Conservation (phyloP, 2,797 vertebrate genomes). For the Acanthornis magna region DNA sequence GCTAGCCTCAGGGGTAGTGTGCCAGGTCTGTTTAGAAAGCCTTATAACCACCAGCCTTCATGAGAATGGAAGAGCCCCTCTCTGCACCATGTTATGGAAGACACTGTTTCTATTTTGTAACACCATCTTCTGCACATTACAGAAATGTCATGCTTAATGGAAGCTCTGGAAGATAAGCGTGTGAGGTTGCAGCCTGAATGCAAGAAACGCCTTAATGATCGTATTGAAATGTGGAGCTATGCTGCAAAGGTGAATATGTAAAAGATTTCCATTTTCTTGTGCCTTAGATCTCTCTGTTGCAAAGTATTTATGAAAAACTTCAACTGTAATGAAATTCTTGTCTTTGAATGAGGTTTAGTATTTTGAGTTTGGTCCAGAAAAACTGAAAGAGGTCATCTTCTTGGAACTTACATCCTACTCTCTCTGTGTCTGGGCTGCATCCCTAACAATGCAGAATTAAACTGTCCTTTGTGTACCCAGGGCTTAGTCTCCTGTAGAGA, state of each 20-base stretch:
- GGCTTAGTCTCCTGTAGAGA: background rate
- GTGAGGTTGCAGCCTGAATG: slow-evolving; percentile 95
- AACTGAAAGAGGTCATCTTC: background rate
- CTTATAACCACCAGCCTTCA: background rate
- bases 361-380: background rate
- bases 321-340: background rate
- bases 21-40: background rate
- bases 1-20: background rate
- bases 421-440: background rate
- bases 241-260: slow-evolving; percentile 86
- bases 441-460: background rate
- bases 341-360: background rate
- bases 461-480: background rate
- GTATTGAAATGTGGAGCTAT: slow-evolving; percentile 98
- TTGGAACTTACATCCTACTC: background rate
- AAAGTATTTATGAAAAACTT: background rate
- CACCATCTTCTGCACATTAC: background rate
- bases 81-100: background rate
- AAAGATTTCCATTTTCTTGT: background rate
- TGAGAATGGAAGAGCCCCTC: background rate
- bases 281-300: background rate
- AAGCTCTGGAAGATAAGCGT: slow-evolving; percentile 92
- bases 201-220: slow-evolving; percentile 96
- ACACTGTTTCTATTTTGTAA: background rate
- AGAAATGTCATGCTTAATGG: slow-evolving; percentile 99